These are phyloP conservation scores for Neodiprion fabricii DNA, from an alignment of 1,140 invertebrate genomes.

Conservation along the genomic window DNA sequence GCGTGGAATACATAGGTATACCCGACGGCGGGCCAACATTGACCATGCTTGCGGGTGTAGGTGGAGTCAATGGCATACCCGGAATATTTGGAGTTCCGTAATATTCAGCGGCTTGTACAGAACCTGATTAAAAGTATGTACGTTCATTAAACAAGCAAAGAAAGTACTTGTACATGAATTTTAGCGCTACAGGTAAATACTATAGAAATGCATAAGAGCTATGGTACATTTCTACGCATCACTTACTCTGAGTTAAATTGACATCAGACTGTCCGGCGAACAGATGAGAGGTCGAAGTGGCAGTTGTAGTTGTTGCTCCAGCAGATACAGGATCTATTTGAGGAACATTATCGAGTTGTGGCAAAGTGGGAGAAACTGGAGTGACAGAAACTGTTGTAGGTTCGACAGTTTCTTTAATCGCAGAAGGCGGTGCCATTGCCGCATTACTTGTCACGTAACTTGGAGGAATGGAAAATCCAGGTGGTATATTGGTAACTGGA, in stretches of 20 bases:
- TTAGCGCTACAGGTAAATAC: no score
- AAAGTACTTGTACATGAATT: conserved; percentile 18
- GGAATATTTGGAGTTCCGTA: conserved; percentile 62
- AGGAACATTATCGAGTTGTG: background rate
- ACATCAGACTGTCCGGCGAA: conserved; percentile 37
- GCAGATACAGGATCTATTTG: conserved; percentile 35
- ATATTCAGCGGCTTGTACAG: conserved; percentile 30
- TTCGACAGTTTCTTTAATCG: conserved; percentile 22
- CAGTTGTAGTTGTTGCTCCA: conserved; percentile 37
- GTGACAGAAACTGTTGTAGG: conserved; percentile 24
- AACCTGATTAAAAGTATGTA: conserved; percentile 33
- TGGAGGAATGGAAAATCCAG: conserved; percentile 41
- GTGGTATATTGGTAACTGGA: conserved; percentile 35
- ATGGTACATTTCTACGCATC: conserved; percentile 9
- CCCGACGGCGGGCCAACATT: conserved; percentile 19
- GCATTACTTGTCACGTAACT: conserved; percentile 34
- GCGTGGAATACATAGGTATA: conserved; percentile 6
- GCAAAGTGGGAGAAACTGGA: background rate
- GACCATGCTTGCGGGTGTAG: conserved; percentile 34
- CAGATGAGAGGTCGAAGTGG: conserved; percentile 42
- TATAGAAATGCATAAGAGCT: no score
- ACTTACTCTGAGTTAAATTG: conserved; percentile 41
- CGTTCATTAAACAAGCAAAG: conserved; percentile 14
- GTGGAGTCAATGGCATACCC: conserved; percentile 67
- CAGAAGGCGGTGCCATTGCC: conserved; percentile 15